phyloP scores from a whole-genome alignment of 2,888 invertebrate genomes.

The Amphipoea oculea region DNA sequence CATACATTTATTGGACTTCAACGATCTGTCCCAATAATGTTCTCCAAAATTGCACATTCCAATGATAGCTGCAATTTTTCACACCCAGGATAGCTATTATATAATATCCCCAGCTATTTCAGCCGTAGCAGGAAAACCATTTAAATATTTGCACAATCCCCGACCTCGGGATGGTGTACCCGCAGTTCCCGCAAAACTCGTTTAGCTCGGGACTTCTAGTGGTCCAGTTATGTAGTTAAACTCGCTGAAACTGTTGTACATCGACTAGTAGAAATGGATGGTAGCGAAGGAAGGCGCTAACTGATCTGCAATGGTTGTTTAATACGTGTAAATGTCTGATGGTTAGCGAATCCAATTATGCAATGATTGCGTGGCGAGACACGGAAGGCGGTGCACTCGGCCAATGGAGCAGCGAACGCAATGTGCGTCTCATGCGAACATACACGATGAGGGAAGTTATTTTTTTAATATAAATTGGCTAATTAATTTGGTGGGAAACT shows the following conservation, averaged over 20 bases:
- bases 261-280: constrained; percentile 38
- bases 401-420: constrained; percentile 86
- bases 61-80: constrained; percentile 28
- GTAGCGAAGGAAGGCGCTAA: constrained; percentile 30
- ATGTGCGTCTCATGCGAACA: constrained; percentile 76
- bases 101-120: constrained; percentile 68
- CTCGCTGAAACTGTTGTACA: constrained; percentile 63
- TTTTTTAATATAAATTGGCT: constrained; percentile 63
- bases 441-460: constrained; percentile 63
- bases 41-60: constrained; percentile 27
- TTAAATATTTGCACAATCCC: constrained; percentile 86
- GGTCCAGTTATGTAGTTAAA: constrained; percentile 52
- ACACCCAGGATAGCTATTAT: constrained; percentile 56
- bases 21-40: constrained; percentile 29
- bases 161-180: constrained; percentile 82
- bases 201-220: constrained; percentile 76
- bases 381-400: constrained; percentile 88
- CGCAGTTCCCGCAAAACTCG: constrained; percentile 83
- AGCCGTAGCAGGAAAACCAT: constrained; percentile 81
- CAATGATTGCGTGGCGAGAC: constrained; percentile 85
- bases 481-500: constrained; percentile 50
- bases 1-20: constrained; percentile 7
- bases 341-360: constrained; percentile 74
- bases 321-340: constrained; percentile 63
- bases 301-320: constrained; percentile 68